Conservation (phyloP, 2,797 vertebrate species). For the Heterohyrax brucei region DNA sequence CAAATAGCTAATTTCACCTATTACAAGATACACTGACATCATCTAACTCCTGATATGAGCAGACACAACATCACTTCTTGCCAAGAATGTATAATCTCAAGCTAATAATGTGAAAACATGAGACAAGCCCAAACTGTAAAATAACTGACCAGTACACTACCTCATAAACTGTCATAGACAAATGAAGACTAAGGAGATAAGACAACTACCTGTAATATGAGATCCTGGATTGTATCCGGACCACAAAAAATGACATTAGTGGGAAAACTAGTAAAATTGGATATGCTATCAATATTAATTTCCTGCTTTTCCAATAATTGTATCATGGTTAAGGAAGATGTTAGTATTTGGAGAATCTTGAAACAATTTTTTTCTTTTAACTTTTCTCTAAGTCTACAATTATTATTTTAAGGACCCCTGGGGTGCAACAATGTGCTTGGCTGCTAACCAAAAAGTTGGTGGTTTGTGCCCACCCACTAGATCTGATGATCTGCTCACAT, state of each 20-base stretch:
- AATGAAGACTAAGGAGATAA: background rate
- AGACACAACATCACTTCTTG: background rate
- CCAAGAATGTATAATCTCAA: conserved; percentile 20
- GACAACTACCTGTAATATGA: background rate
- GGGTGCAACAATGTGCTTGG: background rate
- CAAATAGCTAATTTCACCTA: background rate
- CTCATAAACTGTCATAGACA: background rate
- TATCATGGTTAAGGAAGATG: background rate
- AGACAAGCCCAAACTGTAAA: background rate
- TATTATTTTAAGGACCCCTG: background rate
- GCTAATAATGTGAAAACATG: background rate
- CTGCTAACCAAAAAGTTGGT: background rate
- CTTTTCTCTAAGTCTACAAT: background rate
- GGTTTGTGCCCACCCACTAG: background rate
- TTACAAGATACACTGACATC: background rate
- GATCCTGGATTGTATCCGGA: background rate
- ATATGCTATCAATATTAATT: background rate
- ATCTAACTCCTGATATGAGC: background rate
- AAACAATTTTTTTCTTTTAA: conserved; percentile 1
- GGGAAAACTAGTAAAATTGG: background rate
- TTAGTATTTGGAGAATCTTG: background rate
- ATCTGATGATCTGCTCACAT: background rate
- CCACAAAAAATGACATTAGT: background rate
- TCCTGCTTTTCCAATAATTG: background rate
- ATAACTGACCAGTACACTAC: background rate